These are phyloP conservation scores for Nycticebus coucang DNA, from an alignment of 2,113 vertebrate genomes.

Conservation along the genomic window DNA sequence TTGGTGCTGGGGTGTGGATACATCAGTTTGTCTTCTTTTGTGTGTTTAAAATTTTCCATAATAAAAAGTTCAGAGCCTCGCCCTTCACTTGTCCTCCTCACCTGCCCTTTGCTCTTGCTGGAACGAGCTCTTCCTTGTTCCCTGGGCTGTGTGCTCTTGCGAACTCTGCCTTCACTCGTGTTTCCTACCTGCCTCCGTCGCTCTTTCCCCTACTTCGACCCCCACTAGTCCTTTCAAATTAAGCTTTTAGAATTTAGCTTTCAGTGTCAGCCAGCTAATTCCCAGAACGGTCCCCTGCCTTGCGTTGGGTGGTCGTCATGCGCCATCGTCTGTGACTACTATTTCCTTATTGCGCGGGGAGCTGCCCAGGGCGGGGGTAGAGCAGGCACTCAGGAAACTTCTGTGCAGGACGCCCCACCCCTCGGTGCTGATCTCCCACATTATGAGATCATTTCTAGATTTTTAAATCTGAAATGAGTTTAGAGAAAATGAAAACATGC, in stretches of 20 bases:
- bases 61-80: not conserved
- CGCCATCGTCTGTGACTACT: rapidly evolving
- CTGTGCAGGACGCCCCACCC: too few relatives aligned
- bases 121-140: rapidly evolving
- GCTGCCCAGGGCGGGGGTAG: not conserved
- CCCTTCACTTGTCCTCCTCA: not conserved
- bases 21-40: not conserved
- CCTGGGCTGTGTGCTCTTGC: not conserved
- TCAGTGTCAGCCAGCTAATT: not conserved
- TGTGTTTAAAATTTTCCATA: not conserved
- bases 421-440: not conserved
- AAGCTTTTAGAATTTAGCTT: not conserved
- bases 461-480: constrained; percentile 56
- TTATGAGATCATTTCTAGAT: constrained; percentile 17
- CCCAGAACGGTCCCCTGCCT: not conserved
- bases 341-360: rapidly evolving
- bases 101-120: not conserved
- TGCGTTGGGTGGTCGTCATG: not conserved
- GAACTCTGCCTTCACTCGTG: not conserved
- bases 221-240: not conserved
- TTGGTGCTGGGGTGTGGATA: not conserved
- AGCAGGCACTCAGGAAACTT: not conserved
- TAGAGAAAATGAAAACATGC: constrained; percentile 34
- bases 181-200: rapidly evolving
- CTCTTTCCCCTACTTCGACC: not conserved